Evolutionary conservation across 2,113 vertebrate genomes (phyloP), one percentile per base, ranked within the genome.

Genomic region (Xenopus laevis): DNA sequence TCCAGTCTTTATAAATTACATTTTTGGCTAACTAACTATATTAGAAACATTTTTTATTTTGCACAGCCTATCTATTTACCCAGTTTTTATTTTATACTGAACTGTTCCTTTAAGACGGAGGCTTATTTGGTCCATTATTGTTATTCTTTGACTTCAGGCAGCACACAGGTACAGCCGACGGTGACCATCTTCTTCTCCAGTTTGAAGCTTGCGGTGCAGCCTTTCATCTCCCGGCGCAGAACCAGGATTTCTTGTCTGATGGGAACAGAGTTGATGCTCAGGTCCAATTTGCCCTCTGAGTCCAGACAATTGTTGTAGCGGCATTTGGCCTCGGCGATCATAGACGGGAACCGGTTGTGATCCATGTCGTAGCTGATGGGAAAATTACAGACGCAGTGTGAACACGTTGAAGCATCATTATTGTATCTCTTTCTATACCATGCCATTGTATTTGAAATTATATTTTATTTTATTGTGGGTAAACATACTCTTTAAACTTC

Each of bases 311-410:
- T 1, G 0, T 10, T 10, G 13, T 30, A 27, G 9, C 23, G 16
- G 15, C 78, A 79, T 46, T 63, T 57, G 4, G 78, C 78, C 21
- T 62, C 65, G 1, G 12, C n/a, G 13, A 79, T 79, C 30, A 18
- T 13, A 0, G 16, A 2, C 16, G 72, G 78, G 58, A 52, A 46
- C 10, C 78, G 55, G 68, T 74, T 30, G 12, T 78, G 60, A 66
- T 92, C 87, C 53, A 82, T 77, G 0, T 88, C 83, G 0, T 79
- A 79, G 21, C 90, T 92, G 79, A 7, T 0, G 9, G 0, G 23
- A 23, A 44, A 64, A 63, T 57, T 63, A 59, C 67, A 30, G 46
- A 50, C 12, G 5, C 11, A 50, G 47, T 50, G 47, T 50, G 47
- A 50, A 40, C 33, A 40, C 33, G 6, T 40, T 40, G 33, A 40